A percentile compares a stretch with the other conserved stretches of the same genome.
Evolutionary conservation across 2,888 invertebrate species (phyloP).

Genomic region (Drosophila prolongata): DNA sequence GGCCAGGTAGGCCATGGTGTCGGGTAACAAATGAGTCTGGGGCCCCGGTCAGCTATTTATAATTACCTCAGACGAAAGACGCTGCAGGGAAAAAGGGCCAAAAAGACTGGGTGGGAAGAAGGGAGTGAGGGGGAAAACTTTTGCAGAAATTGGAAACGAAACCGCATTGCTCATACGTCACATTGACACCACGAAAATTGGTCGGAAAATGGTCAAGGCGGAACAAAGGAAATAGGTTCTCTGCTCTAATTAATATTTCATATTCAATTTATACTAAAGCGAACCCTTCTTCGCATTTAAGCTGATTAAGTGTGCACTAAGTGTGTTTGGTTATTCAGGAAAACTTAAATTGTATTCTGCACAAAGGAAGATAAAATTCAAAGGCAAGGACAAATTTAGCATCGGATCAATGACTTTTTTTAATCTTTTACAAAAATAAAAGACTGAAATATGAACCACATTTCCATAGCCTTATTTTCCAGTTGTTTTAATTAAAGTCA

Average conservation of each 20-base stretch:
- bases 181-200: conserved; percentile 34
- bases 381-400: no score
- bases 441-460: no score
- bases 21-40: conserved; percentile 47
- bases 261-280: conserved; percentile 16
- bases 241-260: conserved; percentile 14
- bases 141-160: conserved; percentile 19
- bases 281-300: conserved; percentile 4
- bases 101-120: background rate
- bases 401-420: no score
- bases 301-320: conserved; percentile 6
- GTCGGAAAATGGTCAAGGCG: conserved; percentile 1
- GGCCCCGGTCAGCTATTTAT: conserved; percentile 68
- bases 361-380: background rate
- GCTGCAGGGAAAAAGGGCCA: conserved; percentile 3
- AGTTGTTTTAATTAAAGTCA: no score
- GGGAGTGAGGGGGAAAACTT: background rate
- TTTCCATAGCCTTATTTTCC: no score
- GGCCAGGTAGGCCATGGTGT: conserved; percentile 10
- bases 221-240: conserved; percentile 12
- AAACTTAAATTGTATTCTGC: background rate
- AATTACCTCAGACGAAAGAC: conserved; percentile 59
- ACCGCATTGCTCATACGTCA: conserved; percentile 27
- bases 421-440: no score
- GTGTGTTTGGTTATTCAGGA: background rate